phyloP scores from a whole-genome alignment of 2,113 vertebrate genomes.

The Athene cunicularia region DNA sequence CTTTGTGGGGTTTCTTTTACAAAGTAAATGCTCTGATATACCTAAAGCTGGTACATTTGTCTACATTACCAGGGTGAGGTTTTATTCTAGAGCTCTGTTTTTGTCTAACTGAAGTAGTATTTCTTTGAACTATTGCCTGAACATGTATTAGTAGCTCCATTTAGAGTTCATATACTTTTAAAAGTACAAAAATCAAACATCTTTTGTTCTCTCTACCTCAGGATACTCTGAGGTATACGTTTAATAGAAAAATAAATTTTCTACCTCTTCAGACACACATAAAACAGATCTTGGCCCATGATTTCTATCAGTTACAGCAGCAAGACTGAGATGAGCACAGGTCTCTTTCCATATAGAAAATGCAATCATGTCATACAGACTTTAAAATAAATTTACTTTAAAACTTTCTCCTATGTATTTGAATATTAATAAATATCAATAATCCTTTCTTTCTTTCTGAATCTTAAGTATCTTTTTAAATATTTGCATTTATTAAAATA shows the following conservation, averaged over 20 bases:
- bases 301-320: not conserved
- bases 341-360: not conserved
- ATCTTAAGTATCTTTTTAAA: not conserved
- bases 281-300: not conserved
- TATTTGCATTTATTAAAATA: constrained; percentile 30
- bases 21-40: not conserved
- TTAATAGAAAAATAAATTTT: not conserved
- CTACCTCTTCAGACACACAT: not conserved
- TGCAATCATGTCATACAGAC: not conserved
- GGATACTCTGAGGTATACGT: not conserved
- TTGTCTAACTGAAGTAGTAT: not conserved
- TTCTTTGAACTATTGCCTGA: not conserved
- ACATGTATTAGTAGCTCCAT: not conserved
- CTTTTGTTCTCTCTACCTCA: not conserved
- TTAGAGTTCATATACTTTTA: not conserved
- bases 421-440: not conserved
- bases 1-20: not conserved
- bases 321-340: not conserved
- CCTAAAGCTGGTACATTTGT: not conserved
- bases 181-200: not conserved
- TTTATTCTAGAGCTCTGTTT: not conserved
- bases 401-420: not conserved
- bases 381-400: not conserved
- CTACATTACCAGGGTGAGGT: not conserved
- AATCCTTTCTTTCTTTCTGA: not conserved